Conservation (phyloP, 2,888 invertebrate genomes). For the Yponomeuta plumbellus region DNA sequence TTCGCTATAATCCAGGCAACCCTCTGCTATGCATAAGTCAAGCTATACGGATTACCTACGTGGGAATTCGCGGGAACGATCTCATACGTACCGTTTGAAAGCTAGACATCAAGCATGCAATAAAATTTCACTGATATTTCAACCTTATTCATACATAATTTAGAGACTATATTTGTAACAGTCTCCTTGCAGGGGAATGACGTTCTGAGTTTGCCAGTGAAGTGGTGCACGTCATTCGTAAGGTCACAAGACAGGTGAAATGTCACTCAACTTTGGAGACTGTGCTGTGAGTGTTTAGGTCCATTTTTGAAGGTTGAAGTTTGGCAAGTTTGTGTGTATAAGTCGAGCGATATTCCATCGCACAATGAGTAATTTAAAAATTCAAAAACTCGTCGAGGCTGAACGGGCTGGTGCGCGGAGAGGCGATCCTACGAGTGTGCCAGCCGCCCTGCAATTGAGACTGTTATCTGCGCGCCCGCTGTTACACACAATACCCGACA, state of each 20-base stretch:
- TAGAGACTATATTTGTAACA: conserved; percentile 69
- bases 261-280: conserved; percentile 49
- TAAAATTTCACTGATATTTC: conserved; percentile 51
- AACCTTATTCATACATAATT: conserved; percentile 69
- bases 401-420: conserved; percentile 48
- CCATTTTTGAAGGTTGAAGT: conserved; percentile 48
- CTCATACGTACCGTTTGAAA: conserved; percentile 38
- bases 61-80: conserved; percentile 51
- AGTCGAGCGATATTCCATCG: conserved; percentile 68
- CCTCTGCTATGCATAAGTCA: conserved; percentile 35
- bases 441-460: conserved; percentile 62
- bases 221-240: conserved; percentile 32
- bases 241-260: conserved; percentile 33
- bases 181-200: conserved; percentile 57
- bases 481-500: conserved; percentile 11
- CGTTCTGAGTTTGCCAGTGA: conserved; percentile 62
- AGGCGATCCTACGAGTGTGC: conserved; percentile 60
- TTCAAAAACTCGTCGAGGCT: conserved; percentile 75
- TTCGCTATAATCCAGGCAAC: not conserved
- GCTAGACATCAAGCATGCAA: conserved; percentile 47
- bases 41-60: conserved; percentile 39
- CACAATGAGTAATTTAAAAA: conserved; percentile 78
- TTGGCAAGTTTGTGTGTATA: conserved; percentile 40
- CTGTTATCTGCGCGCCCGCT: conserved; percentile 49
- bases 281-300: conserved; percentile 49